These are phyloP conservation scores for Tokudaia tokunoshimensis DNA, from an alignment of 2,797 vertebrate species.

Conservation along the genomic window DNA sequence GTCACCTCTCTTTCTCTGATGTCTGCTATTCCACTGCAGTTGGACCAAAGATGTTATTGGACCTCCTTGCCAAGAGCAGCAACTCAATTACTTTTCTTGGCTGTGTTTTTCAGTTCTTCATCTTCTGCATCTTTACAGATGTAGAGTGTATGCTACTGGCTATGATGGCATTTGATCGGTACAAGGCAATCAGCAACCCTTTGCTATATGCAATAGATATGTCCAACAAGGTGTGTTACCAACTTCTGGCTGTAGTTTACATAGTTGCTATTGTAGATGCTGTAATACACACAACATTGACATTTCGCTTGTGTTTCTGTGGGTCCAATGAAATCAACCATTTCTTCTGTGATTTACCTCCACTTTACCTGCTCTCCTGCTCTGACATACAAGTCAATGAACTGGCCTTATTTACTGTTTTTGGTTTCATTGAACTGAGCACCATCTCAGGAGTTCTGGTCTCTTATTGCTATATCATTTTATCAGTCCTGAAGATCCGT, in stretches of 20 bases:
- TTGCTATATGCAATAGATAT: constrained; percentile 69
- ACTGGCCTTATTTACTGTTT: constrained; percentile 28
- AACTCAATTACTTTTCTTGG: constrained; percentile 45
- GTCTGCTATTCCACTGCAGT: constrained; percentile 58
- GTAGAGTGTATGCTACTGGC: constrained; percentile 69
- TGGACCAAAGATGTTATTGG: constrained; percentile 18
- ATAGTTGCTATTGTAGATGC: constrained; percentile 48
- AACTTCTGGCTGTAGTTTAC: constrained; percentile 1
- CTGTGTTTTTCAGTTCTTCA: constrained; percentile 60
- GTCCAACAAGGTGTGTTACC: constrained; percentile 35
- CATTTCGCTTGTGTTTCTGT: constrained; percentile 39
- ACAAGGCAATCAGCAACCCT: constrained; percentile 70
- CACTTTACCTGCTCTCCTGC: not conserved
- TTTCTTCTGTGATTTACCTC: constrained; percentile 43
- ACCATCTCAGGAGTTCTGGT: constrained; percentile 13
- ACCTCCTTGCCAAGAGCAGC: not conserved
- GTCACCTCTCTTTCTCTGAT: constrained; percentile 70
- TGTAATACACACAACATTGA: not conserved
- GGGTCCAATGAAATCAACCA: constrained; percentile 11
- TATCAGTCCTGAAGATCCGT: not conserved
- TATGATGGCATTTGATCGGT: constrained; percentile 63
- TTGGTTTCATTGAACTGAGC: constrained; percentile 59
- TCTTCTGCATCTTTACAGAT: constrained; percentile 56
- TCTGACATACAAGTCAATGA: not conserved
- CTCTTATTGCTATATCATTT: not conserved